phyloP scores from a whole-genome alignment of 2,888 invertebrate genomes.

The Apamea monoglypha region DNA sequence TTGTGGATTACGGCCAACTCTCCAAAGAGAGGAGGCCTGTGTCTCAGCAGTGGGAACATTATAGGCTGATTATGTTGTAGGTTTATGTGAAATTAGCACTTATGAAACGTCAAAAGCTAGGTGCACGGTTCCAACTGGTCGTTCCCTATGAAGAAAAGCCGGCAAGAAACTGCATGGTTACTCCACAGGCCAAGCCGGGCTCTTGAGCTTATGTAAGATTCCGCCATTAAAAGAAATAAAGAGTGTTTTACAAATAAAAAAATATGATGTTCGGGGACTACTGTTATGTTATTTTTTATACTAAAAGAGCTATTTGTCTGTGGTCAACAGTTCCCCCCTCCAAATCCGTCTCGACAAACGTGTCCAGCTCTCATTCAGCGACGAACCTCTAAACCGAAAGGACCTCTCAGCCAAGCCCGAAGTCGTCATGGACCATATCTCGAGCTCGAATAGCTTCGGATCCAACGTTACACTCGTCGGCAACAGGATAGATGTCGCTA shows the following conservation, averaged over 20 bases:
- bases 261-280: background rate
- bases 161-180: background rate
- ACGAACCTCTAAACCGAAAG: slow-evolving; percentile 80
- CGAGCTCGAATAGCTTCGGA: slow-evolving; percentile 93
- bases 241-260: no score
- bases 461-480: slow-evolving; percentile 95
- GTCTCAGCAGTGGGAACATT: no score
- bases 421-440: slow-evolving; percentile 77
- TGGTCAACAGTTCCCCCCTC: slow-evolving; percentile 74
- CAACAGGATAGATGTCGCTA: slow-evolving; percentile 95
- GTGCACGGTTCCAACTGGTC: background rate
- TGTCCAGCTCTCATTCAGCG: slow-evolving; percentile 82
- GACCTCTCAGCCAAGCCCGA: slow-evolving; percentile 76
- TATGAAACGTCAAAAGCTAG: no score
- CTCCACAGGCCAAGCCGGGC: no score
- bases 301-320: background rate
- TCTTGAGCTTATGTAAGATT: no score
- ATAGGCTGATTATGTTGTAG: no score
- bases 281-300: background rate
- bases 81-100: background rate
- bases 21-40: no score
- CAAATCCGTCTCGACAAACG: slow-evolving; percentile 79
- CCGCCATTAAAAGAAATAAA: no score
- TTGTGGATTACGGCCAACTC: no score
- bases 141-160: background rate